Conservation (phyloP, 1,140 invertebrate genomes). For the Brachionus koreanus region DNA sequence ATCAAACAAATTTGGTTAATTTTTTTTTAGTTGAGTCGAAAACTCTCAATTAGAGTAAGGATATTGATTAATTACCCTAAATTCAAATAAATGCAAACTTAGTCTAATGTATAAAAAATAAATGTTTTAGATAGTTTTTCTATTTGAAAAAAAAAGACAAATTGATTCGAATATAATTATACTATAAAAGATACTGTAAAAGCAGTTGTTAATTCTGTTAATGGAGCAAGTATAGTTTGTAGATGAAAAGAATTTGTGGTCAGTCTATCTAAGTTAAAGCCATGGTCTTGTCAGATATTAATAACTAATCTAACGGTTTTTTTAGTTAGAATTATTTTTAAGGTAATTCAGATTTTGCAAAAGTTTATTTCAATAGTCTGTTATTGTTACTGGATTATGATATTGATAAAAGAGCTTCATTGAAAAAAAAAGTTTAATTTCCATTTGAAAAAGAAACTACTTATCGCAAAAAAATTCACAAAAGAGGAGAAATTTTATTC, state of each 20-base stretch:
- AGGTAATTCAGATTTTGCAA: not conserved
- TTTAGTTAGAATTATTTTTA: not conserved
- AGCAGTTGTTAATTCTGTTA: conserved; percentile 18
- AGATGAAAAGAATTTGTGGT: not conserved
- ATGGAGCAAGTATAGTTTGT: not conserved
- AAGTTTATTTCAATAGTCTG: not conserved
- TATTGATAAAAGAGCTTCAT: not conserved
- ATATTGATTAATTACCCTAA: conserved; percentile 15
- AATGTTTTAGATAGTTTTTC: not conserved
- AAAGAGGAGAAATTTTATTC: not conserved
- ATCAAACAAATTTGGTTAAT: conserved; percentile 16
- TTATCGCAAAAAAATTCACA: not conserved
- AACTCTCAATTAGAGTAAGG: not conserved
- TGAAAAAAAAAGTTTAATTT: not conserved
- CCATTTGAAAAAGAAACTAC: not conserved
- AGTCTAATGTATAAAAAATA: conserved; percentile 20
- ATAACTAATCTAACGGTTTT: not conserved
- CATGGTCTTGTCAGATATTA: not conserved
- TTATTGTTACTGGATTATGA: not conserved
- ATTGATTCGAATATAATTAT: not conserved
- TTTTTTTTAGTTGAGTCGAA: not conserved
- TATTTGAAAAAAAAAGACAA: not conserved
- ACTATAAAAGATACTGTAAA: not conserved
- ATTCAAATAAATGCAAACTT: not conserved
- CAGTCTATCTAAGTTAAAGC: not conserved